Evolutionary conservation across 2,888 invertebrate genomes (phyloP).

Genomic region (Melangyna quadrimaculata): DNA sequence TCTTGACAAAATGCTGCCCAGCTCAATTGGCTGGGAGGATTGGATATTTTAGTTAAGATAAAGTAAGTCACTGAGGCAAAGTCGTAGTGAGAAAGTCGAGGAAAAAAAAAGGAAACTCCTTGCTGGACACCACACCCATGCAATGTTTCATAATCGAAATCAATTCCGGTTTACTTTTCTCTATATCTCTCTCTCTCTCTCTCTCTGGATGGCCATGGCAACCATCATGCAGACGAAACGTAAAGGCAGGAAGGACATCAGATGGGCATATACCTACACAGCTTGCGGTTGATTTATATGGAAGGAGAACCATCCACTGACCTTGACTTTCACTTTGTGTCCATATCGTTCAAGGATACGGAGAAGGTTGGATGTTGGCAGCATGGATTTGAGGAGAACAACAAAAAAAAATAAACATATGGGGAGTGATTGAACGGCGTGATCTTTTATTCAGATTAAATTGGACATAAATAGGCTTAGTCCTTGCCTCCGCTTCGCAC

Average conservation of each 20-base stretch:
- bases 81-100: background rate
- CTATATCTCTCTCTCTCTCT: background rate
- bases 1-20: background rate
- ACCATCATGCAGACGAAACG: background rate
- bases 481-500: conserved; percentile 12
- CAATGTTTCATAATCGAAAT: conserved; percentile 66
- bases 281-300: conserved; percentile 69
- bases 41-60: background rate
- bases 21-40: conserved; percentile 21
- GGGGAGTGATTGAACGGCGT: conserved; percentile 55
- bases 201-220: background rate
- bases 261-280: conserved; percentile 6
- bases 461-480: conserved; percentile 66
- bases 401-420: conserved; percentile 15
- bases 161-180: conserved; percentile 22
- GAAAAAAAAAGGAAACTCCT: conserved; percentile 15
- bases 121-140: conserved; percentile 32
- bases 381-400: background rate
- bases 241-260: background rate
- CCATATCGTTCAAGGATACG: background rate
- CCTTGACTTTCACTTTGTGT: conserved; percentile 52
- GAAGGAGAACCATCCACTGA: conserved; percentile 36
- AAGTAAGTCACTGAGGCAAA: conserved; percentile 35
- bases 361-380: background rate
- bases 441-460: conserved; percentile 70